Conservation (phyloP, 2,888 invertebrate species). For the Conistra vaccinii region DNA sequence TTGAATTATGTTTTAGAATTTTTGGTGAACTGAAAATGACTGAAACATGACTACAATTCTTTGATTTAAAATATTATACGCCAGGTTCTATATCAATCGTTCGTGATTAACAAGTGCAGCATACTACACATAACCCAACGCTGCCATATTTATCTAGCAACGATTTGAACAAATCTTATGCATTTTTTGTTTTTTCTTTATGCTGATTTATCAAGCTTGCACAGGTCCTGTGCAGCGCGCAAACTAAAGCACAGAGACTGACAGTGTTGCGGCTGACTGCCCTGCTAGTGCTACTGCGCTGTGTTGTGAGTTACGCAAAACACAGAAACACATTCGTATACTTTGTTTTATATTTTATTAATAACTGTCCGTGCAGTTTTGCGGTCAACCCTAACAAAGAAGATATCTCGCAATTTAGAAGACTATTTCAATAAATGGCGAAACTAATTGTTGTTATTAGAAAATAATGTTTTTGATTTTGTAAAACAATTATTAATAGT, state of each 20-base stretch:
- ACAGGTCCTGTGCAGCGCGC: constrained; percentile 25
- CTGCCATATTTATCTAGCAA: background rate
- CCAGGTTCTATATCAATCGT: background rate
- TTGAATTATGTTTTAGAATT: background rate
- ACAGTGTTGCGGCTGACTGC: constrained; percentile 6
- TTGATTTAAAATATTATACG: background rate
- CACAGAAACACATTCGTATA: background rate
- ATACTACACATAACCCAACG: background rate
- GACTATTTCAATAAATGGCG: background rate
- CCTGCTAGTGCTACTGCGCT: background rate
- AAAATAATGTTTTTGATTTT: background rate
- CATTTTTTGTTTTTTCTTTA: background rate
- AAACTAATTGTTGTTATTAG: background rate
- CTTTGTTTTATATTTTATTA: background rate
- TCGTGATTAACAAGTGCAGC: background rate
- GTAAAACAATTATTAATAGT: background rate
- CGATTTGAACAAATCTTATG: background rate
- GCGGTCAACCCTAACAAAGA: background rate
- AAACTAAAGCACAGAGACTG: constrained; percentile 6
- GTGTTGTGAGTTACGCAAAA: background rate
- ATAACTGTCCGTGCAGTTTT: background rate
- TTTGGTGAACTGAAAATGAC: background rate
- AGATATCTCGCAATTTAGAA: background rate
- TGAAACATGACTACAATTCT: background rate
- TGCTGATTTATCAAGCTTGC: background rate